Base-by-base conservation (phyloP, 2,888 invertebrate genomes). In the Lydus trimaculatus region DNA sequence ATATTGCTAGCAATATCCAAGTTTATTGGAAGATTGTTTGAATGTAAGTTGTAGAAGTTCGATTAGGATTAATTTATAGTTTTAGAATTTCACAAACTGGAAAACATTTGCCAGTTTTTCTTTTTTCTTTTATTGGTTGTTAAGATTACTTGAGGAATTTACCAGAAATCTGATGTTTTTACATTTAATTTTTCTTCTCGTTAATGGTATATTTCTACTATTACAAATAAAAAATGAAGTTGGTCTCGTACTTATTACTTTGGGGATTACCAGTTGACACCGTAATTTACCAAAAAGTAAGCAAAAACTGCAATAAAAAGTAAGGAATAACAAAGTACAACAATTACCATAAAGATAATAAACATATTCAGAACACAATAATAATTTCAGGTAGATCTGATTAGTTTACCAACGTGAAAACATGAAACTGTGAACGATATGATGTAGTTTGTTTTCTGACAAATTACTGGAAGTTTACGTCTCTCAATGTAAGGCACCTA, bases 1-100 rank as follows among this genome's bases (percentile, higher is more conserved):
- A 36, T 60, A 28, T 60, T 60, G 60, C 20, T 33, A 48, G 60
- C 60, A 60, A 60, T 60, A n/a, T n/a, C n/a, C n/a, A 33, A 60
- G 48, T 48, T 48, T 20, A 9, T 48, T n/a, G n/a, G n/a, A n/a
- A n/a, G n/a, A n/a, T n/a, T n/a, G n/a, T n/a, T n/a, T n/a, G n/a
- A n/a, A n/a, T n/a, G n/a, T n/a, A n/a, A n/a, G n/a, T n/a, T n/a
- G n/a, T n/a, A n/a, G n/a, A n/a, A 9, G 20, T 20, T 20, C n/a
- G 17, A 48, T 48, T 48, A 2, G 48, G 20, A 20, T 17, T 48
- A 20, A n/a, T 20, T 20, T 20, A n/a, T n/a, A n/a, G n/a, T n/a
- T n/a, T n/a, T n/a, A n/a, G n/a, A n/a, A n/a, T n/a, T n/a, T n/a
- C n/a, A n/a, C n/a, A n/a, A n/a, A n/a, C n/a, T n/a, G n/a, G n/a